Conservation (phyloP, 2,888 invertebrate species). For the Acronicta psi region DNA sequence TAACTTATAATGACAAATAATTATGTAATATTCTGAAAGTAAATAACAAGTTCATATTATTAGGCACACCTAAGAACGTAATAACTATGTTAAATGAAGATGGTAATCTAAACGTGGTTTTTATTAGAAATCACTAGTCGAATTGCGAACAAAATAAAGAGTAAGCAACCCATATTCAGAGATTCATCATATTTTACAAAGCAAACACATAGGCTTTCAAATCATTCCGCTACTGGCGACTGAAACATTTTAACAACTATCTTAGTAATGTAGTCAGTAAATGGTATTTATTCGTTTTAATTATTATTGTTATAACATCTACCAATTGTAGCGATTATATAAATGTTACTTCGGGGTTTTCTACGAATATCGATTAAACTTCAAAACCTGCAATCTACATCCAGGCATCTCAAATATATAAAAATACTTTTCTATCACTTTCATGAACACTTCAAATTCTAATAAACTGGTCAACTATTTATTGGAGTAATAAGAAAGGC, state of each 20-base stretch:
- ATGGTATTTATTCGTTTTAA: constrained; percentile 38
- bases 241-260: constrained; percentile 34
- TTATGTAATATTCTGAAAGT: constrained; percentile 77
- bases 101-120: constrained; percentile 15
- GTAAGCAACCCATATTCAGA: constrained; percentile 36
- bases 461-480: constrained; percentile 81
- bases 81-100: constrained; percentile 41
- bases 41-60: constrained; percentile 75
- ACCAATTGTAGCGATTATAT: constrained; percentile 46
- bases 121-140: constrained; percentile 5
- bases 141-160: constrained; percentile 34
- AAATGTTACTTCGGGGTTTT: constrained; percentile 58
- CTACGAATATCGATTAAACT: constrained; percentile 68
- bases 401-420: constrained; percentile 80
- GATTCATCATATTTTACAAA: constrained; percentile 56
- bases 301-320: constrained; percentile 47
- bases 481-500: constrained; percentile 69
- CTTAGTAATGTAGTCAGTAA: constrained; percentile 25
- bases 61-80: constrained; percentile 80
- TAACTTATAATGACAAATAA: constrained; percentile 70
- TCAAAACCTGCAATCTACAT: constrained; percentile 69
- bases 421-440: constrained; percentile 87
- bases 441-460: constrained; percentile 86
- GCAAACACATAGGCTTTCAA: constrained; percentile 20
- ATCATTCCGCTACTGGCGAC: constrained; percentile 39